Conservation (phyloP, 2,113 vertebrate species). For the Alces alces region DNA sequence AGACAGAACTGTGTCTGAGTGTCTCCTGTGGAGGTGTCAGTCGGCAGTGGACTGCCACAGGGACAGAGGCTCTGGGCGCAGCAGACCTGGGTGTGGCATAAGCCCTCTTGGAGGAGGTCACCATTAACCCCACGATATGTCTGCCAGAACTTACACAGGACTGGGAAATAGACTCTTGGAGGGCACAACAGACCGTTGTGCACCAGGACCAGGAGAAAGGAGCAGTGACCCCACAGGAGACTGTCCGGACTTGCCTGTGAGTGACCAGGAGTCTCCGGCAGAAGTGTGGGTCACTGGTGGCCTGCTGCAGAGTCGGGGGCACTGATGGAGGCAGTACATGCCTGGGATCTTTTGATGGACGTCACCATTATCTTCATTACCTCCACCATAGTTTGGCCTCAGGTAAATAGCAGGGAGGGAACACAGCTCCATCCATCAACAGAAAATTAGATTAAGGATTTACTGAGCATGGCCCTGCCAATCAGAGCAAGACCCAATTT, state of each 20-base stretch:
- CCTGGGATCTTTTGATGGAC: not conserved
- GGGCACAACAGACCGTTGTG: not conserved
- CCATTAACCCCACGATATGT: not conserved
- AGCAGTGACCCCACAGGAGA: not conserved
- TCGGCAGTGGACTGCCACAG: not conserved
- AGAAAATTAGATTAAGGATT: not conserved
- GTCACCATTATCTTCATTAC: not conserved
- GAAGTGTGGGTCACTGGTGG: accelerated
- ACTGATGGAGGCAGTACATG: not conserved
- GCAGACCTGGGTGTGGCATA: accelerated
- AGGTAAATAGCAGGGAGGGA: not conserved
- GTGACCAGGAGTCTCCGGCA: not conserved
- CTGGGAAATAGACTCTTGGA: accelerated
- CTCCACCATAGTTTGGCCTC: not conserved
- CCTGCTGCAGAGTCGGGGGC: not conserved
- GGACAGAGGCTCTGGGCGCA: not conserved
- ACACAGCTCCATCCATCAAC: not conserved
- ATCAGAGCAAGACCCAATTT: not conserved
- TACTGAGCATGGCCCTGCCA: not conserved
- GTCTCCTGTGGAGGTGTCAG: accelerated
- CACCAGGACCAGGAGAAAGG: not conserved
- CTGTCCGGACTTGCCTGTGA: not conserved
- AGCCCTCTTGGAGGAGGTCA: not conserved
- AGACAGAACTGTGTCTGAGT: not conserved
- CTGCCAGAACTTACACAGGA: not conserved